phyloP scores from a whole-genome alignment of 2,797 vertebrate species.

The Vespertilio murinus region DNA sequence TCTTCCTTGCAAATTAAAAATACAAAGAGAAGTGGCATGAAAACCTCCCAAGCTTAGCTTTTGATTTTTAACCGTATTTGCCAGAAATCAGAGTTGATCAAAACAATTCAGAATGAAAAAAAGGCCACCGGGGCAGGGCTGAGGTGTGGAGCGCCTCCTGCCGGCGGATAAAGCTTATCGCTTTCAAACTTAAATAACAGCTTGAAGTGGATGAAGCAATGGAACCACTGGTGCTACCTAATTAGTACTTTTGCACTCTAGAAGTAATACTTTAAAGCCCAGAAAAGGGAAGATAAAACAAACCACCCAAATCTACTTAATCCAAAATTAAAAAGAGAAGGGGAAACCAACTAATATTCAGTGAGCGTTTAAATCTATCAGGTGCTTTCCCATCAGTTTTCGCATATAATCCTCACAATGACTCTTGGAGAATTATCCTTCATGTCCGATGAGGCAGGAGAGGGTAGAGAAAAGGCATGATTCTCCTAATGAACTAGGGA shows the following conservation, averaged over 20 bases:
- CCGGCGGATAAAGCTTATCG: neutral
- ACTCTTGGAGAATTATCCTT: neutral
- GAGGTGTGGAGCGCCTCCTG: accelerated
- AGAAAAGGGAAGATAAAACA: slow-evolving; percentile 55
- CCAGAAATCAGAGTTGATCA: neutral
- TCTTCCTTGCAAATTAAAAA: slow-evolving; percentile 31
- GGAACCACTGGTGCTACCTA: neutral
- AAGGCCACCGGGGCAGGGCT: accelerated
- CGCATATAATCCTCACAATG: neutral
- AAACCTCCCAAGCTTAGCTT: neutral
- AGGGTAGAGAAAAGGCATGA: neutral
- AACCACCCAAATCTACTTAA: neutral
- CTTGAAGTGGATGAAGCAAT: slow-evolving; percentile 39
- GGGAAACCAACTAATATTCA: neutral
- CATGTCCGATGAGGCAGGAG: neutral
- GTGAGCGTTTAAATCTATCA: neutral
- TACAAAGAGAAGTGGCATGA: neutral
- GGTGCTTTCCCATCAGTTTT: neutral
- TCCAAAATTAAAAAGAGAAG: slow-evolving; percentile 31
- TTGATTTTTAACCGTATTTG: neutral
- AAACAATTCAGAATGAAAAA: neutral
- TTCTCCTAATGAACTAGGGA: neutral
- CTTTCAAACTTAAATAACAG: slow-evolving; percentile 4
- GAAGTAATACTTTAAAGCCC: slow-evolving; percentile 52
- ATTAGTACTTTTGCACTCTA: slow-evolving; percentile 40